Conservation (phyloP, 2,113 vertebrate genomes). For the Pluvianellus socialis region DNA sequence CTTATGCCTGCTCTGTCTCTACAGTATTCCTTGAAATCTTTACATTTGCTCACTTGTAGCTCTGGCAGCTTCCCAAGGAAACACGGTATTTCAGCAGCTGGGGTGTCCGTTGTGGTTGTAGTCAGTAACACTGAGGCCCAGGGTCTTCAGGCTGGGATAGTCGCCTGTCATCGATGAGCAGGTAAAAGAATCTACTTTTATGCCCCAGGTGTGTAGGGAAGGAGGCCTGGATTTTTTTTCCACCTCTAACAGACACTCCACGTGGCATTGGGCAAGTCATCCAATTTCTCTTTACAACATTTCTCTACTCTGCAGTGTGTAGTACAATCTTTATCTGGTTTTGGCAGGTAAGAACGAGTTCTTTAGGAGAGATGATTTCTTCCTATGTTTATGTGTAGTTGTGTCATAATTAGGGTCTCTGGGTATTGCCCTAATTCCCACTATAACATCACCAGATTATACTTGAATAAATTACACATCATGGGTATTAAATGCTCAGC, state of each 20-base stretch:
- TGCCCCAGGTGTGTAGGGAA: not conserved
- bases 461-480: slow-evolving; percentile 50
- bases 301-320: not conserved
- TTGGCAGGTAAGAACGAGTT: not conserved
- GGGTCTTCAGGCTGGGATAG: not conserved
- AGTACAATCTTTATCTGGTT: not conserved
- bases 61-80: not conserved
- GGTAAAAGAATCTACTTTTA: not conserved
- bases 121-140: not conserved
- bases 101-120: not conserved
- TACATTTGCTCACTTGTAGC: not conserved
- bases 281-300: not conserved
- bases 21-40: not conserved
- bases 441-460: slow-evolving; percentile 23
- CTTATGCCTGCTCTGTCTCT: not conserved
- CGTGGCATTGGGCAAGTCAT: not conserved
- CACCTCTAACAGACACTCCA: not conserved
- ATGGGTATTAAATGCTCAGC: slow-evolving; percentile 42
- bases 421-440: slow-evolving; percentile 6
- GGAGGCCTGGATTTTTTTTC: not conserved
- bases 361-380: not conserved
- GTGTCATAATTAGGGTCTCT: slow-evolving; percentile 5
- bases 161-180: not conserved
- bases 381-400: not conserved
- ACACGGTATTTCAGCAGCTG: not conserved